phyloP scores from a whole-genome alignment of 2,113 vertebrate genomes.

The Piprites chloris region DNA sequence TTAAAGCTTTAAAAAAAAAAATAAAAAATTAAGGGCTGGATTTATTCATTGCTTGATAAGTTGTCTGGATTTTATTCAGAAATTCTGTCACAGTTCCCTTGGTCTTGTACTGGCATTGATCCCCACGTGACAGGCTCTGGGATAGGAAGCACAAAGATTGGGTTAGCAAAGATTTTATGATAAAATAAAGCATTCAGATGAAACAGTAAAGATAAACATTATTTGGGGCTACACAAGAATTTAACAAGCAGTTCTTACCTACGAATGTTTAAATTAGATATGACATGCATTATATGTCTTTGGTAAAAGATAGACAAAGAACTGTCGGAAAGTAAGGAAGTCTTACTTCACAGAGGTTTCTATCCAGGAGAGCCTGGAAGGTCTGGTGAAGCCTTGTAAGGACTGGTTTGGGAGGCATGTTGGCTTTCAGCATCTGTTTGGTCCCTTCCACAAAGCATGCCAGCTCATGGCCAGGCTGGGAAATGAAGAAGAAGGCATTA shows the following conservation, averaged over 20 bases:
- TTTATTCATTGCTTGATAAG: conserved; percentile 17
- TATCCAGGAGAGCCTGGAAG: background rate
- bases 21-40: background rate
- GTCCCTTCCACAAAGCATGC: conserved; percentile 52
- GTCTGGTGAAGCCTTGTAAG: background rate
- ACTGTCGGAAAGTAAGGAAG: background rate
- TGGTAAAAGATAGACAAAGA: background rate
- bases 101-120: background rate
- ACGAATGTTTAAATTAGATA: background rate
- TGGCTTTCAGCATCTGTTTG: background rate
- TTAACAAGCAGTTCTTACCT: background rate
- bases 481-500: background rate
- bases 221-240: background rate
- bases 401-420: fast-evolving
- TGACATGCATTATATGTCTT: background rate
- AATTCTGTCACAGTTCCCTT: conserved; percentile 18
- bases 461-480: conserved; percentile 21
- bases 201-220: background rate
- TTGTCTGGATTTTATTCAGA: background rate
- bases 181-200: background rate
- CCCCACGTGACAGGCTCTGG: background rate
- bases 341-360: conserved; percentile 24
- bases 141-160: background rate
- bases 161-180: background rate
- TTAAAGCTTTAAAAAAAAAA: background rate